A percentile compares a stretch with the other conserved stretches of the same genome.
Evolutionary conservation across 2,888 invertebrate genomes (phyloP).

Genomic region (Cataglyphis albicans): DNA sequence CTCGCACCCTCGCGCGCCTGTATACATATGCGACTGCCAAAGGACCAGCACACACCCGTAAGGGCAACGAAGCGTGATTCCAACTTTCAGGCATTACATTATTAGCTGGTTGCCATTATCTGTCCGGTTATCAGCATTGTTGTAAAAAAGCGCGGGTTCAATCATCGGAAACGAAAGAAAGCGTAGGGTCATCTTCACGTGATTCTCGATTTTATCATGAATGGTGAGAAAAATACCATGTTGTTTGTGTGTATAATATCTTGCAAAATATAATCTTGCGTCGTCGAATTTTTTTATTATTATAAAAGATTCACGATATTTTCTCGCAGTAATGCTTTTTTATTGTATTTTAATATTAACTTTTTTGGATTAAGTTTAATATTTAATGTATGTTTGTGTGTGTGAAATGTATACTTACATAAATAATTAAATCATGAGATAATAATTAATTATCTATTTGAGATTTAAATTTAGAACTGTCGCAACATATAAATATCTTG

Average conservation of each 20-base stretch:
- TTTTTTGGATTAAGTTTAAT: neutral
- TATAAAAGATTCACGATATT: neutral
- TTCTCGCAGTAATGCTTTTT: neutral
- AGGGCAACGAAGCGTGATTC: slow-evolving; percentile 85
- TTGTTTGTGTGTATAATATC: neutral
- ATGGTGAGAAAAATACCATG: neutral
- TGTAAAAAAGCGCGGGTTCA: slow-evolving; percentile 25
- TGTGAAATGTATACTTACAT: neutral
- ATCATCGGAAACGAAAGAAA: slow-evolving; percentile 49
- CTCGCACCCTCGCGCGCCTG: slow-evolving; percentile 64
- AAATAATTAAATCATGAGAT: neutral
- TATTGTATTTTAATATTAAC: neutral
- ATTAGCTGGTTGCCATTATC: slow-evolving; percentile 76
- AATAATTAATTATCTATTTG: neutral
- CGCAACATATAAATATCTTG: neutral
- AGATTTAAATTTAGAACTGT: neutral
- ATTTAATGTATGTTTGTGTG: neutral
- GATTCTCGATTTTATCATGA: neutral
- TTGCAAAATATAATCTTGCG: neutral
- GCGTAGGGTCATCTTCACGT: slow-evolving; percentile 1
- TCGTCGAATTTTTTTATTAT: neutral
- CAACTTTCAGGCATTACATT: slow-evolving; percentile 83
- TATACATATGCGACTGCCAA: slow-evolving; percentile 58
- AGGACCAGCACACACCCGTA: slow-evolving; percentile 78
- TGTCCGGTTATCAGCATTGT: slow-evolving; percentile 63